Evolutionary conservation across 1,140 invertebrate genomes (phyloP).

Genomic region (Drosophila baimaii): DNA sequence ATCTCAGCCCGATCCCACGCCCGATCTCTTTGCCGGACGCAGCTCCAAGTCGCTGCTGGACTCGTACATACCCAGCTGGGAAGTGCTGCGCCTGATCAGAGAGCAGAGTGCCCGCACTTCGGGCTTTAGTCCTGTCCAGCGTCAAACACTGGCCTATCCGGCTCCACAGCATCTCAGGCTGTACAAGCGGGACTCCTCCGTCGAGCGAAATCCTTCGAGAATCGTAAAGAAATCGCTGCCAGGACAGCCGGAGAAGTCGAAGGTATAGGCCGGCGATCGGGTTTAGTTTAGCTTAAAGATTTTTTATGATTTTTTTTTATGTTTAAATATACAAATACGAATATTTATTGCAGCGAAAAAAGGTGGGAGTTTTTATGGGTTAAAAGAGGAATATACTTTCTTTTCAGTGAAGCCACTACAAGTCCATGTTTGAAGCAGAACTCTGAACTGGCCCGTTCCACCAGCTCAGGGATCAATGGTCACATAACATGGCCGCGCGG

Average conservation of each 20-base stretch:
- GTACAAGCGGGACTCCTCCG: constrained; percentile 59
- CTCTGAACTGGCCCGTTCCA: neutral
- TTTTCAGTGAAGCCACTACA: neutral
- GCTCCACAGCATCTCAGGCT: constrained; percentile 45
- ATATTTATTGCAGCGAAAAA: constrained; percentile 38
- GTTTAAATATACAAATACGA: constrained; percentile 12
- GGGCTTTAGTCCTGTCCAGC: constrained; percentile 21
- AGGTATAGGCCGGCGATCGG: neutral
- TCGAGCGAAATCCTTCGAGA: neutral
- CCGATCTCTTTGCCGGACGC: constrained; percentile 71
- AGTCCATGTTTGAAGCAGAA: neutral
- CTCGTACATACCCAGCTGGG: constrained; percentile 82
- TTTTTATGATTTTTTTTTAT: constrained; percentile 20
- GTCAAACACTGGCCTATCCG: constrained; percentile 69
- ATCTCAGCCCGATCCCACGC: constrained; percentile 61
- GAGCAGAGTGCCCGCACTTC: constrained; percentile 34
- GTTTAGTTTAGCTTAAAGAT: constrained; percentile 5
- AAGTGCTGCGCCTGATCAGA: constrained; percentile 61
- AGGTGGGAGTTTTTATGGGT: neutral
- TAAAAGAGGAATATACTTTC: no score
- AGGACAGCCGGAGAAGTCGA: constrained; percentile 5
- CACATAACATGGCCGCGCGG: constrained; percentile 28
- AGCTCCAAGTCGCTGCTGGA: constrained; percentile 73
- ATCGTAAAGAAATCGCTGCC: constrained; percentile 56
- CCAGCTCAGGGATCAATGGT: constrained; percentile 2